Percentiles rank a stretch among this genome's conserved stretches.
These are phyloP conservation scores for Platysternon megacephalum DNA, from an alignment of 2,113 vertebrate species.

Conservation along the genomic window DNA sequence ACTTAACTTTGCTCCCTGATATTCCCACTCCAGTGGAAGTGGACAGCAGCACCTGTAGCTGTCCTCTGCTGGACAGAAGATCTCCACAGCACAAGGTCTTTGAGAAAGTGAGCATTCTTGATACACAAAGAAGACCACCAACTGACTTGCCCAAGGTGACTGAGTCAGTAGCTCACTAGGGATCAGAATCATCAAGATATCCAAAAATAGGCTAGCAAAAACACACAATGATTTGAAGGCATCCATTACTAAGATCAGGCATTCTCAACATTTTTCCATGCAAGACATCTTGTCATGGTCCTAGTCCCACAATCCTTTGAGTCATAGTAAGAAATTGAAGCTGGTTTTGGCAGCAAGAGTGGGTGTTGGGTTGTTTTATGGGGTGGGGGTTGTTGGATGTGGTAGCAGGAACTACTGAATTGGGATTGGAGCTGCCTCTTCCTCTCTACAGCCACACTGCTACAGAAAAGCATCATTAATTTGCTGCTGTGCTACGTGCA, in stretches of 20 bases:
- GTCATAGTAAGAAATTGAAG: background rate
- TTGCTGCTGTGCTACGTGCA: fast-evolving
- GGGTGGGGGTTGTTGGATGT: background rate
- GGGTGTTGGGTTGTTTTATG: background rate
- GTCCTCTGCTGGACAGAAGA: background rate
- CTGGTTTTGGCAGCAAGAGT: background rate
- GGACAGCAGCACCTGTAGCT: background rate
- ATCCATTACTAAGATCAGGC: background rate
- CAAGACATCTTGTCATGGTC: background rate
- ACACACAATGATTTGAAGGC: background rate
- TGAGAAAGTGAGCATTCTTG: background rate
- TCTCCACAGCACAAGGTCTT: background rate
- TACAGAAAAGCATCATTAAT: background rate
- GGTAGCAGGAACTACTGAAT: background rate
- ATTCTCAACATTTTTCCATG: background rate
- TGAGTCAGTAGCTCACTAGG: background rate
- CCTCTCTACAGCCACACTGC: no score
- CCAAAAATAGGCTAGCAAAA: background rate
- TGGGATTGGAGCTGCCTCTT: background rate
- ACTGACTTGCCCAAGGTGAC: background rate
- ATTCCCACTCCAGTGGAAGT: background rate
- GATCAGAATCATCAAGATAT: background rate
- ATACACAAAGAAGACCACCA: background rate
- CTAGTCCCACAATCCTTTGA: background rate
- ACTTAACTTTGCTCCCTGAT: background rate